A percentile compares a stretch with the other conserved stretches of the same genome.
These are phyloP conservation scores for Spialia ferax DNA, from an alignment of 2,888 invertebrate genomes.

Conservation along the genomic window DNA sequence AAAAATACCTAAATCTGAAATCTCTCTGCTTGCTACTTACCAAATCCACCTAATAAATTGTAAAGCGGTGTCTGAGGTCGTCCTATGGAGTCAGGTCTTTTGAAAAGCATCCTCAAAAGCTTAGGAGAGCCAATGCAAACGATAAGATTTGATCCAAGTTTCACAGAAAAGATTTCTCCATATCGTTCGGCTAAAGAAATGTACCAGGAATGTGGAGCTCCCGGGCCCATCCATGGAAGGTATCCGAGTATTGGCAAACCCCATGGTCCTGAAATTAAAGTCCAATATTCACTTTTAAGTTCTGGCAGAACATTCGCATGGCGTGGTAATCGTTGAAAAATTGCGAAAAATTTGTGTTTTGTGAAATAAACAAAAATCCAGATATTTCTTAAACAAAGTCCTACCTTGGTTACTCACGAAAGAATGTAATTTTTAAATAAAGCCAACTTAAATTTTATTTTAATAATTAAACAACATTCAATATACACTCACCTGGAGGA, in stretches of 20 bases:
- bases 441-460: conserved; percentile 3
- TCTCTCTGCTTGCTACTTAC: conserved; percentile 75
- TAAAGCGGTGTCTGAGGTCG: conserved; percentile 93
- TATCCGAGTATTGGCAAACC: conserved; percentile 93
- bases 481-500: conserved; percentile 51
- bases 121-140: conserved; percentile 93
- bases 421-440: too few species aligned
- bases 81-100: conserved; percentile 92
- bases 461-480: not conserved
- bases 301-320: too few species aligned
- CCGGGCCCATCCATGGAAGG: conserved; percentile 90
- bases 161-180: conserved; percentile 91
- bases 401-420: too few species aligned
- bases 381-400: too few species aligned
- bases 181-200: conserved; percentile 90
- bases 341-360: too few species aligned
- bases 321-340: too few species aligned
- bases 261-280: conserved; percentile 90
- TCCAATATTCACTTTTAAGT: not conserved
- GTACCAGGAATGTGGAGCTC: conserved; percentile 91
- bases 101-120: conserved; percentile 92
- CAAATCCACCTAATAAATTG: conserved; percentile 92
- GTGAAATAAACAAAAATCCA: too few species aligned
- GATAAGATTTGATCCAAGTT: conserved; percentile 91
- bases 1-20: too few species aligned